Evolutionary conservation across 2,888 invertebrate genomes (phyloP).

Genomic region (Ochropacha duplaris): DNA sequence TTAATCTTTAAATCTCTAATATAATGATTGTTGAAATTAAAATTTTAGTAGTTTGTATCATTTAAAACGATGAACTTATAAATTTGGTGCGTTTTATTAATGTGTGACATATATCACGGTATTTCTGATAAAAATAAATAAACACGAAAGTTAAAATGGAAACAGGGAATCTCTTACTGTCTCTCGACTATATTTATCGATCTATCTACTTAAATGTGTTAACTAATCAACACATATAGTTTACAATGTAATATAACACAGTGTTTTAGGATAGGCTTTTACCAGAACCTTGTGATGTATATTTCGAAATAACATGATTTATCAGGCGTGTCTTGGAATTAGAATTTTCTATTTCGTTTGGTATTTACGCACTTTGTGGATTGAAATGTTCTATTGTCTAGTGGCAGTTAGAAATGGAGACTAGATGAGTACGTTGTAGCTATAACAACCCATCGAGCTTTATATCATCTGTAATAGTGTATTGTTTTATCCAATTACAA

Average conservation of each 20-base stretch:
- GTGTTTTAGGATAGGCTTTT: constrained; percentile 6
- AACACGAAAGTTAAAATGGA: constrained; percentile 38
- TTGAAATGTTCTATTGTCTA: neutral
- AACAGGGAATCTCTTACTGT: constrained; percentile 62
- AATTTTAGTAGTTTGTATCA: constrained; percentile 25
- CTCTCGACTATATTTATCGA: constrained; percentile 53
- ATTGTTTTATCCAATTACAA: too few relatives aligned
- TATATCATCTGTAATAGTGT: too few relatives aligned
- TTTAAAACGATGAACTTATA: constrained; percentile 3
- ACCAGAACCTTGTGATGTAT: constrained; percentile 44
- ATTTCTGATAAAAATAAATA: constrained; percentile 13
- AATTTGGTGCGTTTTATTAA: constrained; percentile 8
- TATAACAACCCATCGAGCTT: constrained; percentile 37
- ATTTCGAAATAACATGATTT: constrained; percentile 13
- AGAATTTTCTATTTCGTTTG: neutral
- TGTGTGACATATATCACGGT: constrained; percentile 11
- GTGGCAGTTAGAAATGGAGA: neutral
- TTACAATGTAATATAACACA: neutral
- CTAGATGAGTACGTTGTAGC: constrained; percentile 13
- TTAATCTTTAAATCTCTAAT: constrained; percentile 26
- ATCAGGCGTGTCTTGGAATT: constrained; percentile 10
- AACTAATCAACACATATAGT: constrained; percentile 15
- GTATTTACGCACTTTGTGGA: neutral
- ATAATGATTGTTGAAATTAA: constrained; percentile 30
- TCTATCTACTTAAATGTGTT: constrained; percentile 44